Evolutionary conservation across 64 coral and sea anemone species (phyloP).

Genomic region (Montipora capricornis): DNA sequence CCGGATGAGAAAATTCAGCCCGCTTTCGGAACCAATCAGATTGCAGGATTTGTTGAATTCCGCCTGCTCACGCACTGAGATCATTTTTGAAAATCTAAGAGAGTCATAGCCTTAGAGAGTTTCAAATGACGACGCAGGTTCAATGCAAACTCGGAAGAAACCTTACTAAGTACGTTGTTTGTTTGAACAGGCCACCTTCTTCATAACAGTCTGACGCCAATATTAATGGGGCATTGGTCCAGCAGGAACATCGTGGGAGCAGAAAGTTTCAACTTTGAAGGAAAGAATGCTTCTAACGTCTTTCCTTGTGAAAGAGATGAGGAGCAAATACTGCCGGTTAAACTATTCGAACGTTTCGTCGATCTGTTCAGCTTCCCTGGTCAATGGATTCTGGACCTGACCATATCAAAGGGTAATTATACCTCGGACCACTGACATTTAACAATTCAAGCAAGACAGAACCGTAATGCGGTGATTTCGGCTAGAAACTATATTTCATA

Average conservation of each 20-base stretch:
- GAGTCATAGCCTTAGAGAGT: too few relatives aligned
- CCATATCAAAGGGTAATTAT: slow-evolving; percentile 21
- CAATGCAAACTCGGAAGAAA: too few relatives aligned
- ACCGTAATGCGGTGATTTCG: neutral
- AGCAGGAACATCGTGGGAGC: neutral
- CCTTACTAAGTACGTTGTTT: neutral
- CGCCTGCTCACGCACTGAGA: too few relatives aligned
- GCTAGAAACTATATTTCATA: neutral
- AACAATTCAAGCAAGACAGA: neutral
- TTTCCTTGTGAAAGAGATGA: neutral
- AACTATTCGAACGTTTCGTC: neutral
- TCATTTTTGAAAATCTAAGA: too few relatives aligned
- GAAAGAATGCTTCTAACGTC: slow-evolving; percentile 1
- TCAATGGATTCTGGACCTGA: slow-evolving; percentile 25
- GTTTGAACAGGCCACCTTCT: neutral
- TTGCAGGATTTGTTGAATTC: too few relatives aligned
- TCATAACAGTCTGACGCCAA: neutral
- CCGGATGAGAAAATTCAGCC: too few relatives aligned
- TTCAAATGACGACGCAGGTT: too few relatives aligned
- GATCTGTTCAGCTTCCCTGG: slow-evolving; percentile 33
- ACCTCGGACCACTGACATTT: neutral
- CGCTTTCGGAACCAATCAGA: too few relatives aligned
- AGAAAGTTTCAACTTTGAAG: neutral
- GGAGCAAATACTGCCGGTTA: neutral
- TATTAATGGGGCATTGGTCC: neutral